Evolutionary conservation across 2,888 invertebrate species (phyloP).

Genomic region (Halocaridina rubra): DNA sequence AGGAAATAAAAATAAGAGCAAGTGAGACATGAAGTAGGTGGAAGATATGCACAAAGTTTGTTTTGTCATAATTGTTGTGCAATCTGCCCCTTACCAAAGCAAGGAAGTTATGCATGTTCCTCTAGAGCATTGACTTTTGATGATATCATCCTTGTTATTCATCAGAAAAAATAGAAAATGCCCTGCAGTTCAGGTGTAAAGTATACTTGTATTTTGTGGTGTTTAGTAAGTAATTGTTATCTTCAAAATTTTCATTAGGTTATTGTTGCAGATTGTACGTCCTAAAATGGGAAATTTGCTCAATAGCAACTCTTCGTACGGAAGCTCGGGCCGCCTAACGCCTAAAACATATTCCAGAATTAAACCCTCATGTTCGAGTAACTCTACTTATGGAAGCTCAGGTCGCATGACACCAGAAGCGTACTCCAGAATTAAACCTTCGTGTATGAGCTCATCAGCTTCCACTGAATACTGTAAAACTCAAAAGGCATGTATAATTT

Average conservation of each 20-base stretch:
- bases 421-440: not conserved
- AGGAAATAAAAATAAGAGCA: too few relatives aligned
- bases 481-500: not conserved
- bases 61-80: too few relatives aligned
- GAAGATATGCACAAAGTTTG: too few relatives aligned
- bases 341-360: constrained; percentile 6
- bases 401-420: not conserved
- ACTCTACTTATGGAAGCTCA: not conserved
- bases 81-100: too few relatives aligned
- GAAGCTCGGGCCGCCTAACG: not conserved
- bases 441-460: not conserved
- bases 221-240: too few relatives aligned
- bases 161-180: too few relatives aligned
- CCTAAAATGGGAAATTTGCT: not conserved
- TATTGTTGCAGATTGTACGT: not conserved
- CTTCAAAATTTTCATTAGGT: not conserved
- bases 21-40: too few relatives aligned
- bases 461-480: constrained; percentile 1
- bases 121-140: not conserved
- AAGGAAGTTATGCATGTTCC: not conserved
- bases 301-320: not conserved
- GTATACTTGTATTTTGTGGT: too few relatives aligned
- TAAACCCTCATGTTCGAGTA: not conserved
- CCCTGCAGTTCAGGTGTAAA: too few relatives aligned
- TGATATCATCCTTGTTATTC: too few relatives aligned